Evolutionary conservation across 2,113 vertebrate genomes (phyloP).

Genomic region (Trematocara variabile): DNA sequence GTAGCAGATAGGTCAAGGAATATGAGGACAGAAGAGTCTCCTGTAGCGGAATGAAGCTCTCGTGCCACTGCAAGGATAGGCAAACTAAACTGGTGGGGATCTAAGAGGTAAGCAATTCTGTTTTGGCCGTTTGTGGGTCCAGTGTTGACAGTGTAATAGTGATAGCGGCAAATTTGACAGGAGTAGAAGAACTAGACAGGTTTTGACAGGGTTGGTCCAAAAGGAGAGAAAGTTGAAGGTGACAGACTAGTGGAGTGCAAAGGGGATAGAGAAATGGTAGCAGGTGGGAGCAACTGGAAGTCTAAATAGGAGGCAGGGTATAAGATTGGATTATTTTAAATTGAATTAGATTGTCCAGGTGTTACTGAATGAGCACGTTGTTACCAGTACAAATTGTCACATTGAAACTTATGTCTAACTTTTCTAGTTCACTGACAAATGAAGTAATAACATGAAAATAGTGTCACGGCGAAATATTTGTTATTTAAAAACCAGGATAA

Average conservation of each 20-base stretch:
- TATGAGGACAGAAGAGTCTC: not conserved
- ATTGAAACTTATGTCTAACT: conserved; percentile 4
- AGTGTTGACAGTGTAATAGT: not conserved
- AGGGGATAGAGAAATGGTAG: not conserved
- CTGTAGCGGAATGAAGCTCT: not conserved
- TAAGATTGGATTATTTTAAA: not conserved
- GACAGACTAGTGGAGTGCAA: not conserved
- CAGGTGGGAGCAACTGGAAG: not conserved
- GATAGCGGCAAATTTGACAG: not conserved
- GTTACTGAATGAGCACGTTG: not conserved
- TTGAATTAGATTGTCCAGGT: not conserved
- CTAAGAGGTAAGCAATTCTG: not conserved
- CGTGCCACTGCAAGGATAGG: not conserved
- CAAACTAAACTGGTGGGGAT: not conserved
- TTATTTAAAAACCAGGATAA: conserved; percentile 35
- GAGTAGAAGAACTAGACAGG: not conserved
- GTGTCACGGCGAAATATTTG: conserved; percentile 30
- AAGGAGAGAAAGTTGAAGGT: not conserved
- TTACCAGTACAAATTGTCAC: not conserved
- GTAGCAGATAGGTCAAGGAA: not conserved
- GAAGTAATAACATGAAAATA: conserved; percentile 15
- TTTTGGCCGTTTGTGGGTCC: not conserved
- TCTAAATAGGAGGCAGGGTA: not conserved
- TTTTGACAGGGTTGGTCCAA: not conserved
- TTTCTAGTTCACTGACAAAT: not conserved